A percentile compares a stretch with the other conserved stretches of the same genome.
phyloP scores from a whole-genome alignment of 2,888 invertebrate species.

The Spatulosminthurus flaviceps region DNA sequence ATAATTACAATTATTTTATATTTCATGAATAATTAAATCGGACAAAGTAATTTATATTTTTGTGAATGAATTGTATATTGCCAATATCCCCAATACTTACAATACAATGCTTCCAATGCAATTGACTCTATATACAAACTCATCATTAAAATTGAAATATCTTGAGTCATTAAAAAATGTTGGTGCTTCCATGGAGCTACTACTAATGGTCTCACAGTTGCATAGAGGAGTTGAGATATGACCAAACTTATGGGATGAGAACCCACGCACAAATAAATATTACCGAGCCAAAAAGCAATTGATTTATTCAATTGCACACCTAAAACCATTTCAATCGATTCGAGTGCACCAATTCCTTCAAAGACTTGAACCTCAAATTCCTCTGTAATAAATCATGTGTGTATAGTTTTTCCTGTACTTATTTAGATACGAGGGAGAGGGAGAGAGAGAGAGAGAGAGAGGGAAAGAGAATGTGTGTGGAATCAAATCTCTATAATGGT shows the following conservation, averaged over 20 bases:
- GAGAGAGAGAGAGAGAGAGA: neutral
- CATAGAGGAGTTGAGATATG: neutral
- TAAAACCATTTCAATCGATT: constrained; percentile 19
- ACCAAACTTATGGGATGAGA: neutral
- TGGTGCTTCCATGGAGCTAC: too few species aligned
- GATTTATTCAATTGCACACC: constrained; percentile 27
- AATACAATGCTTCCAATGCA: neutral
- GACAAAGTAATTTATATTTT: neutral
- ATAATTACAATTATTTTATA: neutral
- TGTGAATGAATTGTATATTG: too few species aligned
- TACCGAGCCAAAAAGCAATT: constrained; percentile 10
- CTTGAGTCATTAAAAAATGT: too few species aligned
- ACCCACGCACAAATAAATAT: constrained; percentile 19
- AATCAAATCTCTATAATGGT: too few species aligned
- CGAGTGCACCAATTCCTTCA: neutral
- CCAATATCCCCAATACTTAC: neutral
- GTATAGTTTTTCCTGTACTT: neutral
- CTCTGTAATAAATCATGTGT: neutral
- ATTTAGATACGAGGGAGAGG: neutral
- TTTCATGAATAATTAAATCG: neutral
- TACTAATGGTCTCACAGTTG: constrained; percentile 7
- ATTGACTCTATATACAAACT: neutral
- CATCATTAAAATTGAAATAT: constrained; percentile 1
- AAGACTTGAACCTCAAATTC: neutral
- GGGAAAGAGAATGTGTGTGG: neutral